These are phyloP conservation scores for Enteromius mattozi DNA, from an alignment of 2,797 vertebrate species.

Conservation along the genomic window DNA sequence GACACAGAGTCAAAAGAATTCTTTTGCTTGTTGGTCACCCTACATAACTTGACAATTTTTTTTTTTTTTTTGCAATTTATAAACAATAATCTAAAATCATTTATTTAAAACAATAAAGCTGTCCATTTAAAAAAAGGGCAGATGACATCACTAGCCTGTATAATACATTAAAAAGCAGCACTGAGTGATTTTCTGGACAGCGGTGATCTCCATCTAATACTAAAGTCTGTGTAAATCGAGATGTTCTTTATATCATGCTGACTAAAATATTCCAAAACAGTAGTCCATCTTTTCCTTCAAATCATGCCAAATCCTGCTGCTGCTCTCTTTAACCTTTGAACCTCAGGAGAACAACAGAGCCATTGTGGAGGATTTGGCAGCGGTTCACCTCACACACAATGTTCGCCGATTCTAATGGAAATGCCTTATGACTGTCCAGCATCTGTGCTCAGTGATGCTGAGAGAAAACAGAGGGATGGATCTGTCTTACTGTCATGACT, in stretches of 20 bases:
- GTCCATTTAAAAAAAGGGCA: not conserved
- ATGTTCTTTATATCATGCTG: slow-evolving; percentile 14
- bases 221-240: slow-evolving; percentile 7
- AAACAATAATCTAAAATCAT: no score
- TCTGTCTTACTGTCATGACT: slow-evolving; percentile 81
- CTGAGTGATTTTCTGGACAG: not conserved
- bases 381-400: slow-evolving; percentile 58
- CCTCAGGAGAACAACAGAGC: slow-evolving; percentile 67
- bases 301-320: slow-evolving; percentile 45
- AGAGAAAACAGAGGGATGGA: not conserved
- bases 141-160: not conserved
- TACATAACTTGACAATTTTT: not conserved
- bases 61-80: not conserved
- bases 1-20: not conserved
- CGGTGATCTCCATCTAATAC: not conserved
- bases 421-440: not conserved
- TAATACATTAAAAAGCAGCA: not conserved
- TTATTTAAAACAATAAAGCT: not conserved
- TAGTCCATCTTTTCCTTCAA: slow-evolving; percentile 43
- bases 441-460: not conserved
- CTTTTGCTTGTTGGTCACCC: not conserved
- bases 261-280: slow-evolving; percentile 49
- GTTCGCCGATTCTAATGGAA: slow-evolving; percentile 35
- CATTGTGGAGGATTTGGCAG: slow-evolving; percentile 66
- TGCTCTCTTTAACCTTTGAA: slow-evolving; percentile 66